A percentile compares a stretch with the other conserved stretches of the same genome.
phyloP scores from a whole-genome alignment of 2,113 vertebrate species.

The Tympanuchus pallidicinctus region DNA sequence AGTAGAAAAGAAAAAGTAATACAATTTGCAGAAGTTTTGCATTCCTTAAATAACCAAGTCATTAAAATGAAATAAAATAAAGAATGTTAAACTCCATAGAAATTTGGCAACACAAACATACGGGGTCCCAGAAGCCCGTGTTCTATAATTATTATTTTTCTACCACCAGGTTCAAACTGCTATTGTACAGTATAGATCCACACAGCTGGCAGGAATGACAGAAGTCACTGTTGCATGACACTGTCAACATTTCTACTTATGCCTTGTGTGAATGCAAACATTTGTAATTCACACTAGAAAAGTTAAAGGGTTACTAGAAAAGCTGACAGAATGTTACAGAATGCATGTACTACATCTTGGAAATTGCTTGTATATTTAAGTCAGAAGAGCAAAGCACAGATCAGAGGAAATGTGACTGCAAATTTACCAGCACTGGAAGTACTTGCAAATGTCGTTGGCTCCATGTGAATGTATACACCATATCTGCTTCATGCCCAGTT shows the following conservation, averaged over 20 bases:
- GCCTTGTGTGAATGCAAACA: constrained; percentile 38
- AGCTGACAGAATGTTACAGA: constrained; percentile 6
- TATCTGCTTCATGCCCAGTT: background rate
- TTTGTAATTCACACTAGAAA: constrained; percentile 46
- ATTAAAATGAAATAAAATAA: background rate
- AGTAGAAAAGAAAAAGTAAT: background rate
- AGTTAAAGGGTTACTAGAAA: constrained; percentile 9
- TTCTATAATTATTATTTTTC: background rate
- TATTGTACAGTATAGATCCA: background rate
- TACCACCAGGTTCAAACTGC: background rate
- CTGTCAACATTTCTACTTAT: constrained; percentile 31
- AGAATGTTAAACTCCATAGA: background rate
- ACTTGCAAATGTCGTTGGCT: background rate
- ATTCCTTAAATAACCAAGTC: background rate
- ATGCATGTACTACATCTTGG: background rate
- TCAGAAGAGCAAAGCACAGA: constrained; percentile 8
- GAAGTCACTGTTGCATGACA: constrained; percentile 27
- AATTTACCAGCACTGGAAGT: constrained; percentile 5
- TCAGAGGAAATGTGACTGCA: constrained; percentile 1
- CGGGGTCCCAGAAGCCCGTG: background rate
- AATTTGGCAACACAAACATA: background rate
- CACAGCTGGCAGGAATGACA: constrained; percentile 33
- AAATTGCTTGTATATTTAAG: background rate
- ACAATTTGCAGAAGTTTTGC: background rate
- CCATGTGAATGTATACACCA: background rate